These are phyloP conservation scores for Melanostoma mellinum DNA, from an alignment of 2,888 invertebrate species.

Conservation along the genomic window DNA sequence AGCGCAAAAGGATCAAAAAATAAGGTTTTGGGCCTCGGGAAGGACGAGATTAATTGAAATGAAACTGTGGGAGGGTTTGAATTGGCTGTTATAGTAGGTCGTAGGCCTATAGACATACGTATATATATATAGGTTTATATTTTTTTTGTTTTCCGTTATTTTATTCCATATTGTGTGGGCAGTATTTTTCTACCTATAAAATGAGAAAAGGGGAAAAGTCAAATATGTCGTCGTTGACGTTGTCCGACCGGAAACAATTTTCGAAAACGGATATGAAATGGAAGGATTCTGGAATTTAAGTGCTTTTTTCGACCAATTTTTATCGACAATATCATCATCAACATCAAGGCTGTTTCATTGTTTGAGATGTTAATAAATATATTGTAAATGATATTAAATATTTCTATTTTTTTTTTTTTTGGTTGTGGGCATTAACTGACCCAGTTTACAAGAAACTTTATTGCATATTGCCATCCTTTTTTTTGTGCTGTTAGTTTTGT, in stretches of 20 bases:
- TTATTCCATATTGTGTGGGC: slow-evolving; percentile 41
- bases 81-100: slow-evolving; percentile 1
- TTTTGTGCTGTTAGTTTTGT: background rate
- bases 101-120: too few relatives aligned
- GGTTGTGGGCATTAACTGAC: background rate
- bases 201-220: slow-evolving; percentile 6
- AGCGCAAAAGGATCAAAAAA: slow-evolving; percentile 18
- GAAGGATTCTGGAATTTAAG: slow-evolving; percentile 44
- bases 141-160: slow-evolving; percentile 15
- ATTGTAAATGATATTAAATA: slow-evolving; percentile 20
- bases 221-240: slow-evolving; percentile 39
- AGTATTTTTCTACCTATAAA: slow-evolving; percentile 5
- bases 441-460: slow-evolving; percentile 25
- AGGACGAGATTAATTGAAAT: slow-evolving; percentile 65
- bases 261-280: slow-evolving; percentile 68
- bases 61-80: slow-evolving; percentile 23
- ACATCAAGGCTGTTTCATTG: slow-evolving; percentile 23
- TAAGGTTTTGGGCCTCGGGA: slow-evolving; percentile 14
- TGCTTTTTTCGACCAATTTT: slow-evolving; percentile 26
- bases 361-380: slow-evolving; percentile 45
- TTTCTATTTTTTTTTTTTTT: slow-evolving; percentile 13
- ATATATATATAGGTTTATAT: background rate
- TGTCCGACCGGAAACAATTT: slow-evolving; percentile 65
- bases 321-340: slow-evolving; percentile 32
- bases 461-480: background rate